These are phyloP conservation scores for Apostichopus japonicus DNA, from an alignment of 35 echinoderm and acorn worm species.

Conservation along the genomic window DNA sequence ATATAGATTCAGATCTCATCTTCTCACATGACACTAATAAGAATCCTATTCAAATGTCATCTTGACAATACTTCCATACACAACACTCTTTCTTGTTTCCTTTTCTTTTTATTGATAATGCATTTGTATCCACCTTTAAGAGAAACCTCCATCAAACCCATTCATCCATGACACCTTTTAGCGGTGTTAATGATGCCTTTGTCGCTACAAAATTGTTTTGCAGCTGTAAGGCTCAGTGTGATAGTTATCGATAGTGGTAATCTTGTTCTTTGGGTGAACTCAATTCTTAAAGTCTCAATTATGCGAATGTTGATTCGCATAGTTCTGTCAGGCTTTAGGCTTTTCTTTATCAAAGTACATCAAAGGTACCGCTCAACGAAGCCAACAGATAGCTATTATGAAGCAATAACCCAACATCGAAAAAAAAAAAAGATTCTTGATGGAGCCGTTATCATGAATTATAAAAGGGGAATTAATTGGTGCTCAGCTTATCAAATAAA, in stretches of 20 bases:
- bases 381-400: not conserved
- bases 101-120: too few species aligned
- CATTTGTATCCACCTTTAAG: not conserved
- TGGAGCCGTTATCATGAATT: constrained; percentile 39
- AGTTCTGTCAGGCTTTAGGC: constrained; percentile 13
- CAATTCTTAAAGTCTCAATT: constrained; percentile 24
- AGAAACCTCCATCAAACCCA: not conserved
- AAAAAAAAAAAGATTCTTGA: not conserved
- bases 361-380: constrained; percentile 28
- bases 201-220: constrained; percentile 19
- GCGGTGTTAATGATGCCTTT: constrained; percentile 36
- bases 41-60: not conserved
- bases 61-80: too few species aligned
- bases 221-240: constrained; percentile 3
- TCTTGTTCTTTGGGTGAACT: constrained; percentile 37
- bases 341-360: constrained; percentile 10
- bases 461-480: constrained; percentile 34
- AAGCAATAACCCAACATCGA: constrained; percentile 27
- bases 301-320: constrained; percentile 7
- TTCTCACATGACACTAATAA: not conserved
- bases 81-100: too few species aligned
- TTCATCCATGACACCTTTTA: constrained; percentile 20
- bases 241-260: constrained; percentile 23
- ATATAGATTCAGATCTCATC: not conserved
- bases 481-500: constrained; percentile 33